Evolutionary conservation across 2,797 vertebrate species (phyloP).

Genomic region (Diglossa cyanea): DNA sequence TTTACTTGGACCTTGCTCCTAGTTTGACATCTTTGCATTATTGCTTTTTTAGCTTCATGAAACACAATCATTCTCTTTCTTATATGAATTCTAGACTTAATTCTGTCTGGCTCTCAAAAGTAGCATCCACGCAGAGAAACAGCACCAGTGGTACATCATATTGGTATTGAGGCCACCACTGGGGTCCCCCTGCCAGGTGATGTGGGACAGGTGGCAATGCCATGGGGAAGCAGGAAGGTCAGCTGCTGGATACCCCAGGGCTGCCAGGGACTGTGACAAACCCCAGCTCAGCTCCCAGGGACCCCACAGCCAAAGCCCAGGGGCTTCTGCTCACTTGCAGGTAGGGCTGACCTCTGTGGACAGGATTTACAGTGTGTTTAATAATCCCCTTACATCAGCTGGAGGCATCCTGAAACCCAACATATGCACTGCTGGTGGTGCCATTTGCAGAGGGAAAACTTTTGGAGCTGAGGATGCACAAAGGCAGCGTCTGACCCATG

Average conservation of each 20-base stretch:
- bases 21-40: neutral
- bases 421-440: neutral
- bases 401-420: neutral
- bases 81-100: neutral
- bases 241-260: neutral
- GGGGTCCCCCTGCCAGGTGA: neutral
- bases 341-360: neutral
- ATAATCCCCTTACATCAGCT: neutral
- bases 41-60: neutral
- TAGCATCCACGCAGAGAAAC: neutral
- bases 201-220: neutral
- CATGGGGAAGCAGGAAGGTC: neutral
- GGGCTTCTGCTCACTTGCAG: neutral
- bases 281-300: neutral
- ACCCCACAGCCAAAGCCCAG: neutral
- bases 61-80: neutral
- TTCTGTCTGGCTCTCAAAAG: neutral
- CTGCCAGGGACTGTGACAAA: neutral
- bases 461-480: neutral
- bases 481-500: neutral
- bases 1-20: neutral
- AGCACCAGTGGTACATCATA: neutral
- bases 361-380: neutral
- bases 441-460: neutral
- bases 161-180: too few species aligned